Evolutionary conservation across 1,140 invertebrate genomes (phyloP).

Genomic region (Ceratosolen fusciceps): DNA sequence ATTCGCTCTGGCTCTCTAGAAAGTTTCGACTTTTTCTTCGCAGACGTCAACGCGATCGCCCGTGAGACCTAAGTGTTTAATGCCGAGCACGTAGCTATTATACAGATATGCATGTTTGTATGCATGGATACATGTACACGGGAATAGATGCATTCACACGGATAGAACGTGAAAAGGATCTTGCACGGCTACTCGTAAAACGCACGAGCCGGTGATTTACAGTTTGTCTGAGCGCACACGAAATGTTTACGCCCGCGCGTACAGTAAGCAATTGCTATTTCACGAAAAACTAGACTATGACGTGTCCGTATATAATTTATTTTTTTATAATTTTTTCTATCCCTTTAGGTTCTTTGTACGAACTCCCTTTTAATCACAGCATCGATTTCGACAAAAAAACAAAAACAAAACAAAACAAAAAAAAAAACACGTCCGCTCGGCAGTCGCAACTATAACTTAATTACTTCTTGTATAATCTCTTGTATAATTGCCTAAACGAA

Average conservation of each 20-base stretch:
- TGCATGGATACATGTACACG: neutral
- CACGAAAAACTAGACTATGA: neutral
- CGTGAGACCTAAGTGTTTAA: neutral
- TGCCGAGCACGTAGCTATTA: slow-evolving; percentile 10
- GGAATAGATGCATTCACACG: neutral
- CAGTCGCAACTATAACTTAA: no score
- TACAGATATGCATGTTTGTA: neutral
- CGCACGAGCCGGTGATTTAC: slow-evolving; percentile 36
- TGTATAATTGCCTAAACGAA: neutral
- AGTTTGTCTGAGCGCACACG: slow-evolving; percentile 27
- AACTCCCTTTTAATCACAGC: neutral
- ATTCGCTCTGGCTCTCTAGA: no score
- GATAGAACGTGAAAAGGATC: neutral
- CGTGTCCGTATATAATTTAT: neutral
- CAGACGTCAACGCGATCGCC: slow-evolving; percentile 3
- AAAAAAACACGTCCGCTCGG: no score
- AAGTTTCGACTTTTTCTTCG: neutral
- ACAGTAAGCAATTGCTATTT: neutral
- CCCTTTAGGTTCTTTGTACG: neutral
- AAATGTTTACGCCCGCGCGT: neutral
- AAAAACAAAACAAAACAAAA: no score
- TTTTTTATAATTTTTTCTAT: neutral
- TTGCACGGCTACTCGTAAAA: slow-evolving; percentile 32
- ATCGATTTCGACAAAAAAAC: no score
- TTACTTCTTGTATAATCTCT: no score